Percentiles rank a stretch among this genome's conserved stretches.
Evolutionary conservation across 2,888 invertebrate genomes (phyloP).

Genomic region (Zygaena filipendulae): DNA sequence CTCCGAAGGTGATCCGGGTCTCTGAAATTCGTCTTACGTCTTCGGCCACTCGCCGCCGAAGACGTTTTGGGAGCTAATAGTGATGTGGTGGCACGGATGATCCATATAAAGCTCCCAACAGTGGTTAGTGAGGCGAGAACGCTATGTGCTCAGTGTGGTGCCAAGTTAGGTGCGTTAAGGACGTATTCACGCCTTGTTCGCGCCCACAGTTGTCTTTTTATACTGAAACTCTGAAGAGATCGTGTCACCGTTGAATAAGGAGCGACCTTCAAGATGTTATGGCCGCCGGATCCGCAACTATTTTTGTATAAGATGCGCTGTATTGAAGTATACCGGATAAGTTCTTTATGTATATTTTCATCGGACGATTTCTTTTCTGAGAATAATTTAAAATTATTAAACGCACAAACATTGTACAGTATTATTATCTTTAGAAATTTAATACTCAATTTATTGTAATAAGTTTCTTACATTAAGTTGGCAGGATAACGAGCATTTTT

Average conservation of each 20-base stretch:
- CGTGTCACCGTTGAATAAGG: no score
- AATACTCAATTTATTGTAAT: no score
- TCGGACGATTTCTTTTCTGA: conserved; percentile 38
- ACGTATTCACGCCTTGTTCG: conserved; percentile 45
- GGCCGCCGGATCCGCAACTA: conserved; percentile 47
- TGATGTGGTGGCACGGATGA: conserved; percentile 70
- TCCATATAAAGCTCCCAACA: conserved; percentile 50
- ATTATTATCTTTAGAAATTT: conserved; percentile 30
- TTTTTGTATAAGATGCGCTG: conserved; percentile 58
- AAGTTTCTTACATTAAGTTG: conserved; percentile 29
- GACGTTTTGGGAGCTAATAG: conserved; percentile 70
- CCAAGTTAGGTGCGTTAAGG: conserved; percentile 51
- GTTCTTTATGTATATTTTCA: conserved; percentile 30
- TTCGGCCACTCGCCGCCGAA: conserved; percentile 76
- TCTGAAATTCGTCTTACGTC: conserved; percentile 76
- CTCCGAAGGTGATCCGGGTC: conserved; percentile 74
- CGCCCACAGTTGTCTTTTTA: conserved; percentile 61
- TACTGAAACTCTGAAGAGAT: conserved; percentile 38
- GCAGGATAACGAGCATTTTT: conserved; percentile 23
- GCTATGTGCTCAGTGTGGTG: conserved; percentile 59
- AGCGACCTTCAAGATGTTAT: conserved; percentile 33
- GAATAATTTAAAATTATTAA: conserved; percentile 55
- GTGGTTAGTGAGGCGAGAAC: conserved; percentile 55
- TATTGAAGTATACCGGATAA: conserved; percentile 24
- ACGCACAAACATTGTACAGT: conserved; percentile 64